Conservation (phyloP, 2,797 vertebrate genomes). For the Peromyscus attwateri region DNA sequence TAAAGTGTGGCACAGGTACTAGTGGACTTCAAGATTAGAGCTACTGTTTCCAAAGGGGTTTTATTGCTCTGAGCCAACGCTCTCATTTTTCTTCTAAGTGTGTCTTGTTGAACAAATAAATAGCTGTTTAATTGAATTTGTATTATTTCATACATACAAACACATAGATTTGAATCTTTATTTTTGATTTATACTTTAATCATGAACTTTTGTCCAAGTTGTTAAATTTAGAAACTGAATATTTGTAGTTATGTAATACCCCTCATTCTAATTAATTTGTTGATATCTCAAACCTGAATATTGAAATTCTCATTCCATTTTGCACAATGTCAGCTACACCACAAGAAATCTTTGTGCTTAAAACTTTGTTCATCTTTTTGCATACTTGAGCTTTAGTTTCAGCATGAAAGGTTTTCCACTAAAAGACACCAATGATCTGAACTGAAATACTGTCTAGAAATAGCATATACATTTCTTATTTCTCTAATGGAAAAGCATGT, state of each 20-base stretch:
- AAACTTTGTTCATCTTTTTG: background rate
- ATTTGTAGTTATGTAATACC: background rate
- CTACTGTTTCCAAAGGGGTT: background rate
- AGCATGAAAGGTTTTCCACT: background rate
- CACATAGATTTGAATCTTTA: background rate
- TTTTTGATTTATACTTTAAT: background rate
- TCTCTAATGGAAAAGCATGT: background rate
- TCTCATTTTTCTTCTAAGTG: background rate
- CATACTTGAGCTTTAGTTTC: background rate
- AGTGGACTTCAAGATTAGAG: background rate
- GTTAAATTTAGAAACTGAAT: background rate
- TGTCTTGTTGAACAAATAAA: background rate
- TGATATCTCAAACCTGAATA: background rate
- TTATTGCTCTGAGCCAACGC: background rate
- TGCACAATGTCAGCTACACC: background rate
- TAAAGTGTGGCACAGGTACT: background rate
- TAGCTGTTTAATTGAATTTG: background rate
- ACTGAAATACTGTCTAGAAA: background rate
- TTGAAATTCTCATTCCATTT: background rate
- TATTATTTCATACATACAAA: background rate
- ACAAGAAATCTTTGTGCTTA: background rate
- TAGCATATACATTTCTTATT: background rate
- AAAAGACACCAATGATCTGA: background rate
- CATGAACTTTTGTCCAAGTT: background rate
- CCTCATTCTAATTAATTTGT: background rate